phyloP scores from a whole-genome alignment of 2,888 invertebrate genomes.

The Perithous albicinctus region DNA sequence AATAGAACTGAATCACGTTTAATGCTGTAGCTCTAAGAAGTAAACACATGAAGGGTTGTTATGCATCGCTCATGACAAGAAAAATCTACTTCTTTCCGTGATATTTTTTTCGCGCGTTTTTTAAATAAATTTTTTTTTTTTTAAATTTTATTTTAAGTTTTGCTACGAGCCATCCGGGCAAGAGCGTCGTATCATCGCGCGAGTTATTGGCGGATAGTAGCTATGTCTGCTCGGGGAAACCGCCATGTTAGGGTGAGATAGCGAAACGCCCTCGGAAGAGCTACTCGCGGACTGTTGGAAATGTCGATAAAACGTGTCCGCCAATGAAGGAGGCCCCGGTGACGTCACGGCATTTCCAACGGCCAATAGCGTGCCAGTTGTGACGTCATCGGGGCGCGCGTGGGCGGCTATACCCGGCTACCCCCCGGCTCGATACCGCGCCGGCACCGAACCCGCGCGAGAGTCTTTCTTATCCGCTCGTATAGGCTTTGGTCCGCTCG shows the following conservation, averaged over 20 bases:
- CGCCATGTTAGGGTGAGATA: conserved; percentile 64
- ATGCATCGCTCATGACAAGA: too few relatives aligned
- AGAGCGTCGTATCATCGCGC: conserved; percentile 16
- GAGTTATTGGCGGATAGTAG: conserved; percentile 48
- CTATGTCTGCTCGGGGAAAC: conserved; percentile 63
- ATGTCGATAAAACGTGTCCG: conserved; percentile 84
- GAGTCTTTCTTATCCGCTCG: conserved; percentile 78
- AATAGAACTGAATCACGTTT: too few relatives aligned
- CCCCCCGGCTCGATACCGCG: conserved; percentile 66
- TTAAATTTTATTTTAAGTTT: neutral
- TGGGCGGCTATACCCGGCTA: conserved; percentile 79
- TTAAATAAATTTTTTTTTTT: neutral
- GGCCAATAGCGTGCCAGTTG: conserved; percentile 80
- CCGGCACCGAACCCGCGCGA: conserved; percentile 56
- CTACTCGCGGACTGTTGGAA: conserved; percentile 76
- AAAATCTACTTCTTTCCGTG: too few relatives aligned
- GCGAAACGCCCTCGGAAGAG: conserved; percentile 67
- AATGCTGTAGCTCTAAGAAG: too few relatives aligned
- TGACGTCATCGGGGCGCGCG: conserved; percentile 78
- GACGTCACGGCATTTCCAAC: conserved; percentile 81
- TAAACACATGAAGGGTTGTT: too few relatives aligned
- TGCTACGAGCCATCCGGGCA: neutral
- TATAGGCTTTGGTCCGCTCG: conserved; percentile 48
- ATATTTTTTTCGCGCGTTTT: too few relatives aligned
- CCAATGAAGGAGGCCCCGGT: conserved; percentile 81